Conservation (phyloP, 1,140 invertebrate species). For the Rhynchophorus ferrugineus region DNA sequence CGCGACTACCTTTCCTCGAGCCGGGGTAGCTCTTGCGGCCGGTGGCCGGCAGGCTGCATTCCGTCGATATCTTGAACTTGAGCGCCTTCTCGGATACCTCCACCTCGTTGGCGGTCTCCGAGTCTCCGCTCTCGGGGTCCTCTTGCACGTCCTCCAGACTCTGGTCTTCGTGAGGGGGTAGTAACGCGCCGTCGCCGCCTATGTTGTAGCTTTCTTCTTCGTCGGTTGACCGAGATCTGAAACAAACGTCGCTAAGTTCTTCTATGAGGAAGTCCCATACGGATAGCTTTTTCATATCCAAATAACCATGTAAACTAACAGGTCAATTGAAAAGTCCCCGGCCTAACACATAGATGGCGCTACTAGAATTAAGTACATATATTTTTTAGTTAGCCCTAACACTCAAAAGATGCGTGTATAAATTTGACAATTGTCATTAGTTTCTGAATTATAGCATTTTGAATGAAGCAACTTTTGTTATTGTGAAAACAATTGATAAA, state of each 20-base stretch:
- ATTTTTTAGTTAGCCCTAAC: no score
- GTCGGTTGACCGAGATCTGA: conserved; percentile 38
- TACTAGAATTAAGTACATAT: no score
- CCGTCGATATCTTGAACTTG: conserved; percentile 67
- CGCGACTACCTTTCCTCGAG: conserved; percentile 52
- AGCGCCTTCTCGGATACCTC: conserved; percentile 68
- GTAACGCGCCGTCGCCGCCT: conserved; percentile 20
- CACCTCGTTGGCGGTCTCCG: conserved; percentile 62
- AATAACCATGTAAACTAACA: no score
- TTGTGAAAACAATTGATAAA: no score
- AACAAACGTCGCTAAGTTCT: conserved; percentile 2
- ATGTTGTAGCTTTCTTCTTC: conserved; percentile 27
- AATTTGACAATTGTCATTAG: no score
- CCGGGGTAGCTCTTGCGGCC: conserved; percentile 54
- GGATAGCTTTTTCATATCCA: no score
- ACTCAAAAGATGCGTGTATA: no score
- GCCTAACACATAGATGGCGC: no score
- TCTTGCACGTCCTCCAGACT: conserved; percentile 51
- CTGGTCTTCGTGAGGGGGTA: conserved; percentile 45
- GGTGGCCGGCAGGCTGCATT: conserved; percentile 43
- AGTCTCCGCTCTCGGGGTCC: conserved; percentile 56
- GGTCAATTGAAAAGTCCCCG: no score
- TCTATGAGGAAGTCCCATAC: no score
- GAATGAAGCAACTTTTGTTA: no score
- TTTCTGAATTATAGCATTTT: no score